Base-by-base conservation (phyloP, 2,888 invertebrate species). In the Choristoneura rosaceana region DNA sequence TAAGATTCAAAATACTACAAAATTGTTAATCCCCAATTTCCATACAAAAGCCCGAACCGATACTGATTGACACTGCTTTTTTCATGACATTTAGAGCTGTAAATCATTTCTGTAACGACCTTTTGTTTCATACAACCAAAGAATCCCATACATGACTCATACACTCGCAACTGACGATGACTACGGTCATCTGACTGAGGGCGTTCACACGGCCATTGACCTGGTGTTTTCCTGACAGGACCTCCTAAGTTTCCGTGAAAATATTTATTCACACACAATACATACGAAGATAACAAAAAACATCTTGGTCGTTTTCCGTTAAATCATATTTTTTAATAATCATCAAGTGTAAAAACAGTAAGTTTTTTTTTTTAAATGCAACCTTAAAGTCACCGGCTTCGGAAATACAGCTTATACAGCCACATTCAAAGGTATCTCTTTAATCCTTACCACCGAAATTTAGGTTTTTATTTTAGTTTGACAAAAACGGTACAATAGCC, bases 181-280 rank as follows among this genome's bases (percentile, higher is more conserved):
- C 83, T 70, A 34, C 59, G 70, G 84, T 87, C 88, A 85, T 84
- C 82, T 84, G 80, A 63, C 71, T 68, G 74, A 78, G 88, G 85
- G 86, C 87, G 79, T 83, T 87, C 83, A 87, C 90, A 87, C 86
- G 87, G 81, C 60, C 87, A 81, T 82, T 87, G 86, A 88, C 84
- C 84, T 80, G 79, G 75, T 75, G 78, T 71, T 77, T 76, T 73
- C 73, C 69, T 52, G 64, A 43, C 41, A 17, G 59, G 50, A 33
- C 50, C 73, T 52, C 43, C 17, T 25, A 55, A 12, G 12, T 55
- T 25, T 55, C 25, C 52, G 15, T 52, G 52, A 15, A 15, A 52
- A 52, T 52, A 15, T 4, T 38, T 38, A 4, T 38, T 38, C 25
- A 25, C 25, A 25, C 25, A 25, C 25, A 25, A 25, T 25, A 25